A percentile compares a stretch with the other conserved stretches of the same genome.
Conservation (phyloP, 2,113 vertebrate genomes). For the Tetrax tetrax region DNA sequence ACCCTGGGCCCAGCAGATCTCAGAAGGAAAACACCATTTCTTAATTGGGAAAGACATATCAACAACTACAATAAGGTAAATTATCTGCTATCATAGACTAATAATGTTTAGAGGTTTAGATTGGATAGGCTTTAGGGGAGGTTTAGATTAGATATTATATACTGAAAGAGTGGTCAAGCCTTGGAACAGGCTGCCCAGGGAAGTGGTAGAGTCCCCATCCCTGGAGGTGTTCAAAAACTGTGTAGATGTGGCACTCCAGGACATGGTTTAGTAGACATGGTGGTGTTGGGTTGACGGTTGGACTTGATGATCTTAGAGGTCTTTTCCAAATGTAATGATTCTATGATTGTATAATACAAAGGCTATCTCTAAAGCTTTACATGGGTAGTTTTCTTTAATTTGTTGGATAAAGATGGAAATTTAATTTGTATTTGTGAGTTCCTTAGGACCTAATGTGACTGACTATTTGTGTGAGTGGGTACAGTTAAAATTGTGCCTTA, state of each 20-base stretch:
- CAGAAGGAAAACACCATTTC: constrained; percentile 88
- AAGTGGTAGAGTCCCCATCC: too few species aligned
- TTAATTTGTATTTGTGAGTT: background rate
- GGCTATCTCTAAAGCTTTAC: background rate
- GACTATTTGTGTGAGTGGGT: background rate
- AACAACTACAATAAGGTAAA: constrained; percentile 96
- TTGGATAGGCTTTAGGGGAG: too few species aligned
- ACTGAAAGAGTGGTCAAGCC: too few species aligned
- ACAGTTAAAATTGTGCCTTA: background rate
- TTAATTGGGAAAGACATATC: constrained; percentile 87
- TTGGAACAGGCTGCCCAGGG: too few species aligned
- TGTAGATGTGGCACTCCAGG: too few species aligned
- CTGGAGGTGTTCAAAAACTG: too few species aligned
- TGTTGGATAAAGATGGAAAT: background rate
- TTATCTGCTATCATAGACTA: background rate
- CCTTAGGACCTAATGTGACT: background rate
- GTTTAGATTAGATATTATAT: too few species aligned
- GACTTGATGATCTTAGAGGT: too few species aligned
- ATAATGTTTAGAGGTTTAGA: background rate
- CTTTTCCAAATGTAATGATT: too few species aligned
- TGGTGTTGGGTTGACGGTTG: too few species aligned
- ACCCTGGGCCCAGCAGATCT: constrained; percentile 93
- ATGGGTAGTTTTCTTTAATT: background rate
- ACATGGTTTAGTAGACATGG: too few species aligned
- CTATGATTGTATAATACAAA: background rate